phyloP scores from a whole-genome alignment of 2,113 vertebrate genomes.

The Cyanoliseus patagonus region DNA sequence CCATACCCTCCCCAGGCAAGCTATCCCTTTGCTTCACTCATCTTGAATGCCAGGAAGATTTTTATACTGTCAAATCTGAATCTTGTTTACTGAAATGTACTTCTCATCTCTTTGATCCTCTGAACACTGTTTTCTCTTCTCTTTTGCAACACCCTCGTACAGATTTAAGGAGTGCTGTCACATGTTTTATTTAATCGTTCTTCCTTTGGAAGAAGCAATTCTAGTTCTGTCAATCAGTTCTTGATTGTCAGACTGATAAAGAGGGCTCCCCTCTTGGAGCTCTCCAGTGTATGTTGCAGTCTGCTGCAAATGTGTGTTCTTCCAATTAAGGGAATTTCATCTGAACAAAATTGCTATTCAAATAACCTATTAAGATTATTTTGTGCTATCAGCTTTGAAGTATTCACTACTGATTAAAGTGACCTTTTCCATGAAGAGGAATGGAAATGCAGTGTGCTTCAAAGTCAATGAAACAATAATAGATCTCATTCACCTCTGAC shows the following conservation, averaged over 20 bases:
- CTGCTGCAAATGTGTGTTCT: not conserved
- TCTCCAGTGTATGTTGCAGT: not conserved
- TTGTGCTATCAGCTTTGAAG: constrained; percentile 37
- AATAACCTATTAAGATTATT: constrained; percentile 14
- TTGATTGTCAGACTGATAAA: not conserved
- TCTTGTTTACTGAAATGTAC: not conserved
- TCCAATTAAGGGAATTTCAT: constrained; percentile 4
- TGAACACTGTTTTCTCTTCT: not conserved
- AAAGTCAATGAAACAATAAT: constrained; percentile 35
- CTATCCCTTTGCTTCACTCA: not conserved
- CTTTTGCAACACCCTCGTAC: not conserved
- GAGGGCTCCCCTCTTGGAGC: not conserved
- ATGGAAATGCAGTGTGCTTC: not conserved
- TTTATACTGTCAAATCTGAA: not conserved
- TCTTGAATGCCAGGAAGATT: not conserved
- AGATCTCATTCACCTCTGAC: not conserved
- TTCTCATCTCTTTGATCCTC: not conserved
- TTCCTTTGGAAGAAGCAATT: not conserved
- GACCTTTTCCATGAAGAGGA: constrained; percentile 34
- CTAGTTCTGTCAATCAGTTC: not conserved
- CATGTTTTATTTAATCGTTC: not conserved
- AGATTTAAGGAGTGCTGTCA: not conserved
- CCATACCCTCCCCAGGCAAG: not conserved
- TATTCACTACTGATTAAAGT: constrained; percentile 44
- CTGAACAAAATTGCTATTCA: constrained; percentile 29